Conservation (phyloP, 1,140 invertebrate species). For the Chionoecetes opilio region DNA sequence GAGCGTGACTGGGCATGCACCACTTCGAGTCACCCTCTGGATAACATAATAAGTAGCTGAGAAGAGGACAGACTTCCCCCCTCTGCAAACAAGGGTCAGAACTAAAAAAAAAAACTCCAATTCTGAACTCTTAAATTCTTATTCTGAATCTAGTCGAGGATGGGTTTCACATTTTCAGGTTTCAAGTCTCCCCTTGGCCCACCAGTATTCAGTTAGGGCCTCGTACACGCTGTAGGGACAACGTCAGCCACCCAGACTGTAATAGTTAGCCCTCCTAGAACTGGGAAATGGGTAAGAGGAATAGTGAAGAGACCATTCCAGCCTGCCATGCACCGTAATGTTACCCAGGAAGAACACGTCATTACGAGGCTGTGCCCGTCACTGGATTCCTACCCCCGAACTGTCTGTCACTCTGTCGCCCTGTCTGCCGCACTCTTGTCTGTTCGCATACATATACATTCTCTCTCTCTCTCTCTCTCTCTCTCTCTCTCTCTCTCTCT, state of each 20-base stretch:
- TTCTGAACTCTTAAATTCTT: constrained; percentile 1
- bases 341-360: not conserved
- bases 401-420: not conserved
- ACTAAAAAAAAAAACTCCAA: not conserved
- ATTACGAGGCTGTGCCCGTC: not conserved
- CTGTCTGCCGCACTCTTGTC: not conserved
- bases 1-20: too few species aligned
- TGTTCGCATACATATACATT: not conserved
- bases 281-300: not conserved
- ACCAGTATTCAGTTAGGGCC: not conserved
- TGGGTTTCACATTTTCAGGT: not conserved
- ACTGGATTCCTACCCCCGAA: not conserved
- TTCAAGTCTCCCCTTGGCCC: not conserved
- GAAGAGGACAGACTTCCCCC: not conserved
- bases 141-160: not conserved
- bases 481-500: not conserved
- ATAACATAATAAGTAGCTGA: not conserved
- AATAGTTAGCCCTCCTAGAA: not conserved
- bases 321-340: not conserved
- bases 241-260: not conserved
- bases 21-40: not conserved
- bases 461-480: not conserved
- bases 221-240: not conserved
- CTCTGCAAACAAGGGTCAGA: not conserved
- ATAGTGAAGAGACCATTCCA: not conserved